Base-by-base conservation (phyloP, 2,888 invertebrate genomes). In the Hypsopygia costalis region DNA sequence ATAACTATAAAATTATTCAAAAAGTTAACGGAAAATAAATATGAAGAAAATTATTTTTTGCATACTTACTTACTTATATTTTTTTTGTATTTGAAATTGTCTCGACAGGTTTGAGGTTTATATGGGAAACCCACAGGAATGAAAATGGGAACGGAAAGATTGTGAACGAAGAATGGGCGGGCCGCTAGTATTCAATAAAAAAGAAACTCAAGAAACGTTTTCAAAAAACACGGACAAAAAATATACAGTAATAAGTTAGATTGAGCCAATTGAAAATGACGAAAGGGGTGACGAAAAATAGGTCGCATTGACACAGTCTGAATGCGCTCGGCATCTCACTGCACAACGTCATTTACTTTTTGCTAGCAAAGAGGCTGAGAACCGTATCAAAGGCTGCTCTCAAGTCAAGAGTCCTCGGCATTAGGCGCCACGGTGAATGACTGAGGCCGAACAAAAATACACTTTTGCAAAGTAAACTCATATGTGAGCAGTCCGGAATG, bases 271-370 rank as follows among this genome's bases (percentile, higher is more conserved):
- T 11, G 20, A 11, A 25, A 25, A 25, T 4, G 9, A 11, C 21
- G 21, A 31, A 37, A 30, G 21, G 21, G 30, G 22, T 30, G 36
- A 37, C 36, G 55, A 57, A 62, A 68, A 63, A 56, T 70, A 62
- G 68, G 69, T 62, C 68, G 49, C 51, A 55, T 51, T 46, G 53
- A 41, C 27, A 38, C 52, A 47, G 55, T 49, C 35, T 56, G 58
- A 65, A 62, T 65, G 59, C 66, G 50, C 45, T 32, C 21, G 41
- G 41, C 46, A 41, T 44, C 45, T 48, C 46, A 53, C 49, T 58
- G 61, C 58, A 55, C 58, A 60, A 59, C 62, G 61, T 63, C 67
- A 66, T 62, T 69, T 70, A 61, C 62, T 62, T 58, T 16, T 62
- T 58, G 52, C 51, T 49, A 43, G 55, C 56, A 59, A 62, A 63